Evolutionary conservation across 2,113 vertebrate genomes (phyloP).

Genomic region (Dicrurus megarhynchus): DNA sequence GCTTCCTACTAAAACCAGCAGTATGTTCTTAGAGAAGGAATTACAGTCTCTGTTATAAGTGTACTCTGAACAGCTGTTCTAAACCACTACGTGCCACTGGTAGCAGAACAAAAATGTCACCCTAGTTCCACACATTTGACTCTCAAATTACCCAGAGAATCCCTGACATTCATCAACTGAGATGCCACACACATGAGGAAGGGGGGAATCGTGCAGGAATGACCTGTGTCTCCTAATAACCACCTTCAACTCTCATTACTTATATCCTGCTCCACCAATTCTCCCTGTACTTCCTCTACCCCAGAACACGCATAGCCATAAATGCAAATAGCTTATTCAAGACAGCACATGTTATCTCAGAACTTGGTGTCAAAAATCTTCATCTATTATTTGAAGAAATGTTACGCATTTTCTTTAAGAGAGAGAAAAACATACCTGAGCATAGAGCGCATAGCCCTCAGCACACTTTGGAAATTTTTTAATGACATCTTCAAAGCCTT

Average conservation of each 20-base stretch:
- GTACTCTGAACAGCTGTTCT: not conserved
- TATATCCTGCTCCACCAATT: not conserved
- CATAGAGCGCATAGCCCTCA: conserved; percentile 95
- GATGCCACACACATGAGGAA: not conserved
- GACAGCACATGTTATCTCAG: not conserved
- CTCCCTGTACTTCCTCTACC: not conserved
- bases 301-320: not conserved
- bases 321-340: not conserved
- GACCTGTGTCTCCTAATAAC: not conserved
- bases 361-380: not conserved
- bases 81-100: not conserved
- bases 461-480: conserved; percentile 93
- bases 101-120: not conserved
- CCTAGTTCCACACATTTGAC: not conserved
- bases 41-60: not conserved
- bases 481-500: conserved; percentile 96
- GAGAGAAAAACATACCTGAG: conserved; percentile 82
- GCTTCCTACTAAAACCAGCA: not conserved
- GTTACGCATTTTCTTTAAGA: not conserved
- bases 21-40: not conserved
- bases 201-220: not conserved
- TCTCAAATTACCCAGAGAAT: not conserved
- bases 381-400: not conserved
- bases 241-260: not conserved
- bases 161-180: not conserved